Evolutionary conservation across 1,140 invertebrate species (phyloP).

Genomic region (Eriosoma lanigerum): DNA sequence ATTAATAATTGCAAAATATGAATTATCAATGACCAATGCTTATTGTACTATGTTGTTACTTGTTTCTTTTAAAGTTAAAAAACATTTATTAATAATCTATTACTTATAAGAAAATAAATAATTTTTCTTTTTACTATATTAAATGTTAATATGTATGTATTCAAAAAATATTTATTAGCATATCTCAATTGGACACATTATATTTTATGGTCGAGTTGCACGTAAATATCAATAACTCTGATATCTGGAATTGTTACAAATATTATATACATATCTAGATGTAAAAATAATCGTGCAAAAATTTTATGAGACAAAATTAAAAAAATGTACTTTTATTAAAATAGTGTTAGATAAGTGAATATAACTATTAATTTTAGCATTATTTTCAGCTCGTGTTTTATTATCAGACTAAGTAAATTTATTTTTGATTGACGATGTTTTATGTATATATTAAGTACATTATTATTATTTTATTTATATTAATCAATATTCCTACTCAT

Average conservation of each 20-base stretch:
- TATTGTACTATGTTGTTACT: too few species aligned
- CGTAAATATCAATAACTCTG: background rate
- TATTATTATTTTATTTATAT: too few species aligned
- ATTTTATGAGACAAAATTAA: background rate
- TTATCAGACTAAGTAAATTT: background rate
- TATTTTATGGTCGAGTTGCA: background rate
- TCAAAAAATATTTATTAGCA: background rate
- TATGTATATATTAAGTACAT: background rate
- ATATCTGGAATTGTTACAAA: background rate
- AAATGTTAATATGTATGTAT: too few species aligned
- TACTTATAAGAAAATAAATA: too few species aligned
- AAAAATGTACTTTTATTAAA: background rate
- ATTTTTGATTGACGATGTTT: background rate
- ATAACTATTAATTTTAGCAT: background rate
- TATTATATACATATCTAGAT: background rate
- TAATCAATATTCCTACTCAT: too few species aligned
- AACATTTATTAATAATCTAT: too few species aligned
- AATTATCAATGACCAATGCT: too few species aligned
- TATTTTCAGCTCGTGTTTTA: background rate
- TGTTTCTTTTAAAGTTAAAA: too few species aligned
- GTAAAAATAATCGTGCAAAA: background rate
- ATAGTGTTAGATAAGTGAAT: background rate
- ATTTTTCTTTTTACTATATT: too few species aligned
- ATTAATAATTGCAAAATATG: too few species aligned
- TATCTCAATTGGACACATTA: slow-evolving; percentile 9